Evolutionary conservation across 2,888 invertebrate genomes (phyloP), one percentile per base, ranked within the genome.

Genomic region (Diarsia brunnea): DNA sequence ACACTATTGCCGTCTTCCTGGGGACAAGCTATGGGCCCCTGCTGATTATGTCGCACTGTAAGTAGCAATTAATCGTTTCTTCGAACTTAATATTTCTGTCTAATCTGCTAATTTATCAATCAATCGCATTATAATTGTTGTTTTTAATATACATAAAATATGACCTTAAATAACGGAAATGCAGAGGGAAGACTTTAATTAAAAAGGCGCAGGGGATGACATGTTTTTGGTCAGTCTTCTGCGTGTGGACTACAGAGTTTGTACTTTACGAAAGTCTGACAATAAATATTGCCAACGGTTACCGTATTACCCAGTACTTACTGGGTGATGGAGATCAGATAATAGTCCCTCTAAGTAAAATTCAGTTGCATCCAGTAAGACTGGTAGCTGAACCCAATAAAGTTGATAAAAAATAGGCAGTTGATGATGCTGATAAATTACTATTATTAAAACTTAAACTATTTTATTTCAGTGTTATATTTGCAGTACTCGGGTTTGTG

Each of bases 401-500:
- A 19, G 49, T 49, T 19, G 19, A 5, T 7, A 19, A 49, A 49
- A 49, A 7, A 19, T 49, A 49, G 8, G 38, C 38, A 38, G 38
- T 8, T 38, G 38, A n/a, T n/a, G n/a, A n/a, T 11, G 3, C n/a
- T 53, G n/a, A 53, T 53, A 12, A 38, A 27, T 8, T 12, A 2
- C 27, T 47, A 21, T 60, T 66, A 2, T 53, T 66, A 8, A 45
- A 81, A 63, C 2, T 2, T 14, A 16, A 24, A 21, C 1, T 67
- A 3, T 79, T 73, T 74, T n/a, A 12, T 81, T 84, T 60, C 64
- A 85, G 86, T 31, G 74, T 10, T 2, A 43, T 84, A 45, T 78
- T 84, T 69, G 77, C 87, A 19, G 31, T 84, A 16, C 82, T 93
- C 24, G 90, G 87, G 10, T 53, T 91, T 10, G 55, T 93, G 0